Evolutionary conservation across 2,797 vertebrate species (phyloP), one percentile per base, ranked within the genome.

Genomic region (Staurois parvus): DNA sequence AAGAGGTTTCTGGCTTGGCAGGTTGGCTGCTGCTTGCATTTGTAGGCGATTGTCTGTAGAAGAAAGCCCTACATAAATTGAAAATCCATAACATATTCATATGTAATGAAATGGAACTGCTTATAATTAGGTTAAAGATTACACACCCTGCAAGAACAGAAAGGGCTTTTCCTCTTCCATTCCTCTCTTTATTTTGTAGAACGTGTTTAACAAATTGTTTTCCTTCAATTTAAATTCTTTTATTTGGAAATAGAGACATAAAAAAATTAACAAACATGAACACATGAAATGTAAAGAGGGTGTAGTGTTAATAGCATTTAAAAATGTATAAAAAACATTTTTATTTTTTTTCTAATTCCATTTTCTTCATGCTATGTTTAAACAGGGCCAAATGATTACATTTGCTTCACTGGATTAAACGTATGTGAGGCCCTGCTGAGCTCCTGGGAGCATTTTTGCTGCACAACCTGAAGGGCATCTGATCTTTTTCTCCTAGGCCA

Each of bases 341-440:
- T n/a, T n/a, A n/a, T n/a, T 66, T 11, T 40, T 79, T 79, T 30
- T 19, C 21, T 68, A 48, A 26, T 52, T 26, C 1, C 9, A 30
- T 32, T 84, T 70, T 42, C 19, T 80, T 73, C 28, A 86, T 89
- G 79, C 80, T 88, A 76, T 85, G 84, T 90, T 90, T 92, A 92
- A 88, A 92, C 90, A 92, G 88, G 86, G 83, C 87, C 81, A 90
- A 94, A 92, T 90, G 90, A 92, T 89, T 90, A 82, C 88, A 91
- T 91, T 92, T 91, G 82, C 90, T 90, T 92, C 89, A 90, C 86
- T 85, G 88, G 90, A 92, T 92, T 91, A 88, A 92, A 90, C 89
- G 87, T 89, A 88, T 87, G 90, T 88, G 90, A 88, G 88, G 90
- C 93, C 91, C 89, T 89, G 88, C 90, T 91, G 92, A 77, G 90